These are phyloP conservation scores for Papilio polyxenes DNA, from an alignment of 1,140 invertebrate species.

Conservation along the genomic window DNA sequence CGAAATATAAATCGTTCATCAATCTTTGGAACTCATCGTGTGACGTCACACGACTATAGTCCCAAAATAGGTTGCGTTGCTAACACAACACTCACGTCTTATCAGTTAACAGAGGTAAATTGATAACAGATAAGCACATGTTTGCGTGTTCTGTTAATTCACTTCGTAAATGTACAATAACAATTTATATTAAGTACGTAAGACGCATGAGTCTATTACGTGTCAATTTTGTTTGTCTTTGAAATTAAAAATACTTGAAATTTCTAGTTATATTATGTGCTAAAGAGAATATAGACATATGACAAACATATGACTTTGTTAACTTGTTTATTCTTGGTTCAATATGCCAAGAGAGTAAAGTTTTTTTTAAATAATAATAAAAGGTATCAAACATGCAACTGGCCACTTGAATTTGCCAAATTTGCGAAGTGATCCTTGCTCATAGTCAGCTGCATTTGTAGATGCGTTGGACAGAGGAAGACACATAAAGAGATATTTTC, in stretches of 20 bases:
- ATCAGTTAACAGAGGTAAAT: slow-evolving; percentile 16
- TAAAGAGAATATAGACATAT: background rate
- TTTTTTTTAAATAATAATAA: no score
- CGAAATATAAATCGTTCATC: background rate
- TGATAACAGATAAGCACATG: slow-evolving; percentile 17
- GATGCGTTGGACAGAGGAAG: no score
- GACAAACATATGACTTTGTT: background rate
- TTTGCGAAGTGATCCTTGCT: no score
- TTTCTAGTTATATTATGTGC: background rate
- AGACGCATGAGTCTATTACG: background rate
- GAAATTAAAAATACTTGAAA: background rate
- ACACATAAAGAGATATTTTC: no score
- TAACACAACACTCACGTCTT: background rate
- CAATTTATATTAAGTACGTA: slow-evolving; percentile 4
- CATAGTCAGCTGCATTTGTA: no score
- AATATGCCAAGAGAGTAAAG: no score
- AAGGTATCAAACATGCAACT: no score
- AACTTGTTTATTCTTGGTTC: no score
- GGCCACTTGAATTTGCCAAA: no score
- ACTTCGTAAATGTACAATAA: background rate
- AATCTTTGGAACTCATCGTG: background rate
- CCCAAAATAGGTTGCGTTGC: background rate
- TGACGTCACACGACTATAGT: background rate
- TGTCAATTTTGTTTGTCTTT: background rate
- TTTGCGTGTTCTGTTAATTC: slow-evolving; percentile 14